Conservation (phyloP, 2,888 invertebrate genomes). For the Pseudococcus viburni region DNA sequence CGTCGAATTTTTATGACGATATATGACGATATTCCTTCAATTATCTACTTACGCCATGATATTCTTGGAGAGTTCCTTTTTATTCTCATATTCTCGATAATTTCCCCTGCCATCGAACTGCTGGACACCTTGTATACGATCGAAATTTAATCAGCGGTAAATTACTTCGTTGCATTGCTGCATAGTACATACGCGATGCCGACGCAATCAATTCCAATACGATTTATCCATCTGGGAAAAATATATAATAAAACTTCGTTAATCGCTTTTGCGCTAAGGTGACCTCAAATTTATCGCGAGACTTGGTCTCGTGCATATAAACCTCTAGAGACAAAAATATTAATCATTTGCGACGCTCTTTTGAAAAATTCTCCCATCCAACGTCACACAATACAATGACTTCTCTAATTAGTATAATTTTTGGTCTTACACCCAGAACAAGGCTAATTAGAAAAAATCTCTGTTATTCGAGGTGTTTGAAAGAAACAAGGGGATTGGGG, state of each 20-base stretch:
- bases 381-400: not conserved
- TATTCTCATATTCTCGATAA: no score
- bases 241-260: constrained; percentile 6
- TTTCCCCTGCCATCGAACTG: no score
- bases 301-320: not conserved
- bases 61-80: no score
- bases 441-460: not conserved
- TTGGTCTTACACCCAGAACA: not conserved
- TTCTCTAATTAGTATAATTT: not conserved
- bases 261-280: constrained; percentile 22
- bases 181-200: not conserved
- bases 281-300: constrained; percentile 4
- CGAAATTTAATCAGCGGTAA: not conserved
- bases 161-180: not conserved
- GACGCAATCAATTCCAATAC: not conserved
- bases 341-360: not conserved
- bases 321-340: not conserved
- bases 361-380: not conserved
- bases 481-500: not conserved
- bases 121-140: not conserved
- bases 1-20: no score
- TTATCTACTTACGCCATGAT: no score
- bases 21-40: no score
- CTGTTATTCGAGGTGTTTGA: not conserved
- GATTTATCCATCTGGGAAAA: constrained; percentile 3